These are phyloP conservation scores for Tinamus guttatus DNA, from an alignment of 2,113 vertebrate species.

Conservation along the genomic window DNA sequence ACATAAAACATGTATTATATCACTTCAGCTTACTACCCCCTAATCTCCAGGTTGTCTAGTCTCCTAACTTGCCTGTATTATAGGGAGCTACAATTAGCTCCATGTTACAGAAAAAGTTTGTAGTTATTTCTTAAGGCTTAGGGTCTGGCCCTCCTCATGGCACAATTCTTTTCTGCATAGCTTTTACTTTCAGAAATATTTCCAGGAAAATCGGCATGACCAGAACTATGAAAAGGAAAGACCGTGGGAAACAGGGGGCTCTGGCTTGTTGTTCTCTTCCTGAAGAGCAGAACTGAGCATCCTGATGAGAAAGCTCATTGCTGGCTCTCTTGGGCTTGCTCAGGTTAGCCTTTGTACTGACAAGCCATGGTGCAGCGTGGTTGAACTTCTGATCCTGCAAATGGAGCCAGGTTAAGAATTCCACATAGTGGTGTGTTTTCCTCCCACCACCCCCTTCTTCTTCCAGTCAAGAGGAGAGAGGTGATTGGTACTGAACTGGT, in stretches of 20 bases:
- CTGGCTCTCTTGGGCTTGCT: not conserved
- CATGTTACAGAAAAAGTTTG: not conserved
- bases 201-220: not conserved
- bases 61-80: not conserved
- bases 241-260: not conserved
- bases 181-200: not conserved
- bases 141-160: not conserved
- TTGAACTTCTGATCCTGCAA: not conserved
- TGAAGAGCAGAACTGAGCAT: fast-evolving
- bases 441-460: too few relatives aligned
- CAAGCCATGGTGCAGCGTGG: not conserved
- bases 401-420: too few relatives aligned
- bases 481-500: not conserved
- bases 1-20: not conserved
- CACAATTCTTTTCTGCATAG: not conserved
- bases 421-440: not conserved
- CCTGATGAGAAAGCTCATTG: fast-evolving
- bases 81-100: not conserved
- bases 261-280: too few relatives aligned
- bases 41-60: not conserved
- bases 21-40: not conserved
- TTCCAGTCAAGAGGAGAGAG: too few relatives aligned
- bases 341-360: not conserved
- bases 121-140: not conserved
- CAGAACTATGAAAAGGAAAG: not conserved